Conservation (phyloP, 2,113 vertebrate genomes). For the Ptilorrhoa leucosticta region DNA sequence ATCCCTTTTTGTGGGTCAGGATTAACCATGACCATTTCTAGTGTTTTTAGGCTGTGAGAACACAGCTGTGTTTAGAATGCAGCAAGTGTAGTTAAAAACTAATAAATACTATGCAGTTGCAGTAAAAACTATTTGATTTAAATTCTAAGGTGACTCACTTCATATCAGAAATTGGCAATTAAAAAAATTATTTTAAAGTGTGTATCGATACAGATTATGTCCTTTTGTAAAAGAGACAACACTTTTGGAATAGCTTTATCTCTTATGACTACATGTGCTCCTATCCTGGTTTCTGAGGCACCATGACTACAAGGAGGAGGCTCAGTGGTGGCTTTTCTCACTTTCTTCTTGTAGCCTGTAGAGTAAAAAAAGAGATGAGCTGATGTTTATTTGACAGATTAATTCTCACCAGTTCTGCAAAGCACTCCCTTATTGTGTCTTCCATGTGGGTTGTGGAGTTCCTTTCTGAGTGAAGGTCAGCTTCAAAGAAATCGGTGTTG, state of each 20-base stretch:
- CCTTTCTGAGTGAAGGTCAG: neutral
- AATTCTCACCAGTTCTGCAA: neutral
- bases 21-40: neutral
- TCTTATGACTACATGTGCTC: accelerated
- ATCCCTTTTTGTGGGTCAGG: neutral
- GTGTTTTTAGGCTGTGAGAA: neutral
- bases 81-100: neutral
- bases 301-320: neutral
- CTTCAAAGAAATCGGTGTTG: neutral
- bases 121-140: neutral
- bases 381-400: neutral
- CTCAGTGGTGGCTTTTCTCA: neutral
- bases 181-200: neutral
- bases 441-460: neutral
- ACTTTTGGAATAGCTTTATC: neutral
- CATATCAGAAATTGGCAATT: neutral
- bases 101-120: neutral
- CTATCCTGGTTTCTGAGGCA: neutral
- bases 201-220: neutral
- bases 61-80: neutral
- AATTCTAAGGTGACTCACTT: neutral
- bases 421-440: neutral
- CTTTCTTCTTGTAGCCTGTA: neutral
- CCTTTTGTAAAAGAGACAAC: neutral
- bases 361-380: neutral